These are phyloP conservation scores for Pholis gunnellus DNA, from an alignment of 2,113 vertebrate genomes.

Conservation along the genomic window DNA sequence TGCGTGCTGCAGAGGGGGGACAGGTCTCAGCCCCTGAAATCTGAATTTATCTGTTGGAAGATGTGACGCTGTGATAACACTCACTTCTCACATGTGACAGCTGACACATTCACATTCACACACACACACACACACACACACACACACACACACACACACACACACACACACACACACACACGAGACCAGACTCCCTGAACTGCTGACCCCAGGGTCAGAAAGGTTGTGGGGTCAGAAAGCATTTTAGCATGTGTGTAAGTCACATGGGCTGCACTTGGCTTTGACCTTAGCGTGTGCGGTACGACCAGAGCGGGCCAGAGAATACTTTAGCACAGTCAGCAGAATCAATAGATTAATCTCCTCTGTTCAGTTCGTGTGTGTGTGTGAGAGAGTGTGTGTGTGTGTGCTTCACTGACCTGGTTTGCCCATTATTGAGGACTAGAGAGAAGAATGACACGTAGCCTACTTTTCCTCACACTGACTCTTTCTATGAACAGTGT, in stretches of 20 bases:
- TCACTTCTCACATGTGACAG: constrained; percentile 15
- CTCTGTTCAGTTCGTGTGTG: neutral
- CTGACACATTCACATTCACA: neutral
- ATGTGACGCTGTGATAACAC: neutral
- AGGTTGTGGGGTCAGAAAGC: constrained; percentile 41
- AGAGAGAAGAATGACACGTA: neutral
- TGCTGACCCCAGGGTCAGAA: constrained; percentile 32
- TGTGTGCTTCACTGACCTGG: neutral
- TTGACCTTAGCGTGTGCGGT: constrained; percentile 24
- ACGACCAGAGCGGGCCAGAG: neutral
- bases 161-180: neutral
- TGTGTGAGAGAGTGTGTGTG: neutral
- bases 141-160: neutral
- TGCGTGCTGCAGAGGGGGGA: neutral
- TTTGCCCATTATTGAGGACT: neutral
- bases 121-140: neutral
- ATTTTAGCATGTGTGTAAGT: constrained; percentile 26
- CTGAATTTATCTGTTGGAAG: constrained; percentile 7
- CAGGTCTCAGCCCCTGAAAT: neutral
- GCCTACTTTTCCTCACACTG: neutral
- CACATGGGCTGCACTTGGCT: neutral
- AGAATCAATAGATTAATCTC: constrained; percentile 12
- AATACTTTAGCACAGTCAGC: constrained; percentile 19
- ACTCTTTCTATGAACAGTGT: neutral
- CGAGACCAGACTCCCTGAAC: constrained; percentile 18